A percentile compares a stretch with the other conserved stretches of the same genome.
Evolutionary conservation across 2,888 invertebrate genomes (phyloP).

Genomic region (Tenthredo notha): DNA sequence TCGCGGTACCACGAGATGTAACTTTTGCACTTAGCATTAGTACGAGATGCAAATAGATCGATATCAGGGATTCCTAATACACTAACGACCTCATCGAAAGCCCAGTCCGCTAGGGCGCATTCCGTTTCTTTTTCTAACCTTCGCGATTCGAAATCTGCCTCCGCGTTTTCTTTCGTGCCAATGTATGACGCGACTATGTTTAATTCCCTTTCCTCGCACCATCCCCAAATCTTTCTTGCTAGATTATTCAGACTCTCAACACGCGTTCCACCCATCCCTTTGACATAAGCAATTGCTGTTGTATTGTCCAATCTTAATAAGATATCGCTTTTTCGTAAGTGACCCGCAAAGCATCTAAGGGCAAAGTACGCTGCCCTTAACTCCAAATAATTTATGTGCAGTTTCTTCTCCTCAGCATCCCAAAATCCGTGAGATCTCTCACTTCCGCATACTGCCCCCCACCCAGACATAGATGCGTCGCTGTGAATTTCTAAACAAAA

Average conservation of each 20-base stretch:
- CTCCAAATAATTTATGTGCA: conserved; percentile 57
- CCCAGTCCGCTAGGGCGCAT: conserved; percentile 25
- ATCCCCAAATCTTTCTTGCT: conserved; percentile 8
- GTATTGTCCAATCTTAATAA: conserved; percentile 57
- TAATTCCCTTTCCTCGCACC: conserved; percentile 1
- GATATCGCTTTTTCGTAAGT: conserved; percentile 51
- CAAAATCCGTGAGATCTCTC: conserved; percentile 55
- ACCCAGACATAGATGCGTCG: conserved; percentile 49
- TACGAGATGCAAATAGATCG: conserved; percentile 12
- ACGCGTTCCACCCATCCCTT: conserved; percentile 53
- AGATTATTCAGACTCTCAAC: too few relatives aligned
- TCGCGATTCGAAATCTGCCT: conserved; percentile 58
- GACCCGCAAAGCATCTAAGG: conserved; percentile 56
- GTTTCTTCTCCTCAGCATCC: conserved; percentile 43
- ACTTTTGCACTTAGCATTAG: background rate
- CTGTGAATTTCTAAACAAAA: background rate
- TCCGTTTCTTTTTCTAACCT: conserved; percentile 44
- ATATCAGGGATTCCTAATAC: conserved; percentile 3
- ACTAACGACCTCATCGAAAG: conserved; percentile 28
- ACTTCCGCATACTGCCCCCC: conserved; percentile 52
- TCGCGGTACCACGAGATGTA: conserved; percentile 10
- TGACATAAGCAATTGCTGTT: conserved; percentile 57
- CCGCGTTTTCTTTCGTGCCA: conserved; percentile 55
- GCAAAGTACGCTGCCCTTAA: conserved; percentile 57
- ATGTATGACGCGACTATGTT: conserved; percentile 53